Base-by-base conservation (phyloP, 1,140 invertebrate species). In the Pseudomyrmex pallidus region DNA sequence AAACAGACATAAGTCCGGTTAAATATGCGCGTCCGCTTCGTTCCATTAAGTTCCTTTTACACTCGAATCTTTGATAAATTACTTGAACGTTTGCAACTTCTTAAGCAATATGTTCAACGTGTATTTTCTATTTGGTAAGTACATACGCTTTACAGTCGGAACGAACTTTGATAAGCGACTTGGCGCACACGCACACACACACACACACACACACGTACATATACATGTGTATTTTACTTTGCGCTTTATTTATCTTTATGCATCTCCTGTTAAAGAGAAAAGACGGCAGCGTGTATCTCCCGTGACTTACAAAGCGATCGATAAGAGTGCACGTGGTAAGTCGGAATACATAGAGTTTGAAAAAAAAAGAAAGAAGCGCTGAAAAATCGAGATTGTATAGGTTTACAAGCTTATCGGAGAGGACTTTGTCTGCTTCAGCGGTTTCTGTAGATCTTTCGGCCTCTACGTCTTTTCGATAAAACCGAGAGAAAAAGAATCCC, bases 1-100 rank as follows among this genome's bases (percentile, higher is more conserved):
- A 77, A 13, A 35, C 35, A 7, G 0, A 35, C 5, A 13, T 7
- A 12, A 61, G 10, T 9, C 44, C 1, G 12, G 9, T n/a, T 44
- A 77, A 67, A 67, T 77, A 68, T 56, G 17, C 9, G 17, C 17
- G 2, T 62, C 17, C 15, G 13, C 2, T 56, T 22, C 50, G n/a
- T 67, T 44, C 48, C 7, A 77, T 46, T 20, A 44, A 57, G 10
- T 56, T 59, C 7, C 15, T 68, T 67, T 59, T 22, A 57, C 50
- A 17, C 13, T 2, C n/a, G 13, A 68, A 68, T 78, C 17, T 59
- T 68, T 70, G 52, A 78, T 70, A 78, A 78, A 78, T 78, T 68
- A 78, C 5, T 57, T 13, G 3, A 64, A 76, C 13, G 46, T 77
- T 50, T 12, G 9, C 8, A 67, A 57, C 9, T 22, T 67, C 9